A percentile compares a stretch with the other conserved stretches of the same genome.
These are phyloP conservation scores for Sphaeridia pumilis DNA, from an alignment of 2,888 invertebrate species.

Conservation along the genomic window DNA sequence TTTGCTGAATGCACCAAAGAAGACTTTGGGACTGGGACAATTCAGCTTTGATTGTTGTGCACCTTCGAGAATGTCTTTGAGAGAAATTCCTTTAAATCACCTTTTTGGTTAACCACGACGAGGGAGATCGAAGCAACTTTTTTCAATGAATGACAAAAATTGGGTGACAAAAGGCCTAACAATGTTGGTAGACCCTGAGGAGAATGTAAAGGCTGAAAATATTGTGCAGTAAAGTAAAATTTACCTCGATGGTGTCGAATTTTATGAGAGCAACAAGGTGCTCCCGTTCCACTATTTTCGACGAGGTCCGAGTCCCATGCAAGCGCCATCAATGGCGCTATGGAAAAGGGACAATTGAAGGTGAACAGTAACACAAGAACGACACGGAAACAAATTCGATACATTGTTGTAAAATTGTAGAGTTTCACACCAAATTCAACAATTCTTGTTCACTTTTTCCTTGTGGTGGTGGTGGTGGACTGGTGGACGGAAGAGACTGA, in stretches of 20 bases:
- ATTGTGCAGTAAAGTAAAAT: not conserved
- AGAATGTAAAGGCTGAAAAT: not conserved
- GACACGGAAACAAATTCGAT: constrained; percentile 35
- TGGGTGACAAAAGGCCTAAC: not conserved
- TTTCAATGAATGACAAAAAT: not conserved
- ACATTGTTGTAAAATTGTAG: constrained; percentile 30
- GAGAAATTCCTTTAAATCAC: too few species aligned
- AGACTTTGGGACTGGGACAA: too few species aligned
- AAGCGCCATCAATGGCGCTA: constrained; percentile 35
- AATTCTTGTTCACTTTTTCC: not conserved
- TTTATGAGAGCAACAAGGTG: constrained; percentile 36
- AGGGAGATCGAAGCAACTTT: not conserved
- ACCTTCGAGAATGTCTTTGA: too few species aligned
- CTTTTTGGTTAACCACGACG: constrained; percentile 1
- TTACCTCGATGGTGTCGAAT: constrained; percentile 36
- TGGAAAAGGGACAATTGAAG: constrained; percentile 36
- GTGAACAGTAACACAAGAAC: constrained; percentile 36
- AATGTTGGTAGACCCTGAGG: not conserved
- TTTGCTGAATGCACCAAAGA: too few species aligned
- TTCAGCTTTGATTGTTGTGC: too few species aligned
- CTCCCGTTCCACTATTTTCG: too few species aligned
- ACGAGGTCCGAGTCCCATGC: constrained; percentile 36
- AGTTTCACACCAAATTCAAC: not conserved
- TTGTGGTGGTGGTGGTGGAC: not conserved
- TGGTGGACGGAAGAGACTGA: not conserved